Evolutionary conservation across 1,140 invertebrate species (phyloP).

Genomic region (Cotesia chilonis): DNA sequence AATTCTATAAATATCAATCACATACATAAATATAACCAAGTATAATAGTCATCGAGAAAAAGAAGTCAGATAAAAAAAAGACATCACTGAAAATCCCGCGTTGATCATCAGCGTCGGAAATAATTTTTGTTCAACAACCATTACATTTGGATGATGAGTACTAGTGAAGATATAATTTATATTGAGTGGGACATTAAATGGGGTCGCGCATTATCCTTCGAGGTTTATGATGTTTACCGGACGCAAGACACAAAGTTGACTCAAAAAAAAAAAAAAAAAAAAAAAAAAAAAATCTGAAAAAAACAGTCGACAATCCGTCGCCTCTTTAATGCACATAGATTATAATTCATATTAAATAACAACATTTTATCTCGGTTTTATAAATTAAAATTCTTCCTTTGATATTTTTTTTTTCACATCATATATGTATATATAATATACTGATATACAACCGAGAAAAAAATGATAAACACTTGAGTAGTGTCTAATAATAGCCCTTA

Average conservation of each 20-base stretch:
- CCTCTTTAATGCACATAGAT: slow-evolving; percentile 26
- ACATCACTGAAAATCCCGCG: slow-evolving; percentile 2
- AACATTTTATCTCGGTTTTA: not conserved
- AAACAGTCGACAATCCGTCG: slow-evolving; percentile 27
- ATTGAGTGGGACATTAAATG: slow-evolving; percentile 31
- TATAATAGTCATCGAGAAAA: slow-evolving; percentile 21
- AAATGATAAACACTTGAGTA: not conserved
- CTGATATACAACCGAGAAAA: not conserved
- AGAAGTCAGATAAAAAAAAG: not conserved
- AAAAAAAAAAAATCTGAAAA: not conserved
- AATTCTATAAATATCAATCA: too few species aligned
- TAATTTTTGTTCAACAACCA: slow-evolving; percentile 24
- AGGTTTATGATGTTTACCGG: slow-evolving; percentile 47
- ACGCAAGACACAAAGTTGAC: not conserved
- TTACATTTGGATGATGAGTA: slow-evolving; percentile 27
- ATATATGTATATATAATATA: not conserved
- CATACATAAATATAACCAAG: not conserved
- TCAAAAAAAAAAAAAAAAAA: not conserved
- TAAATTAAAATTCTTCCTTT: slow-evolving; percentile 1
- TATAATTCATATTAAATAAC: not conserved
- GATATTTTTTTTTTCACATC: not conserved
- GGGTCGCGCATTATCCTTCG: slow-evolving; percentile 39
- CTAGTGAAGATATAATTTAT: slow-evolving; percentile 34
- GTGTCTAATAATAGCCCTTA: too few species aligned
- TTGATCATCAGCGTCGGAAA: slow-evolving; percentile 13